These are phyloP conservation scores for Dilophus febrilis DNA, from an alignment of 2,888 invertebrate genomes.

Conservation along the genomic window DNA sequence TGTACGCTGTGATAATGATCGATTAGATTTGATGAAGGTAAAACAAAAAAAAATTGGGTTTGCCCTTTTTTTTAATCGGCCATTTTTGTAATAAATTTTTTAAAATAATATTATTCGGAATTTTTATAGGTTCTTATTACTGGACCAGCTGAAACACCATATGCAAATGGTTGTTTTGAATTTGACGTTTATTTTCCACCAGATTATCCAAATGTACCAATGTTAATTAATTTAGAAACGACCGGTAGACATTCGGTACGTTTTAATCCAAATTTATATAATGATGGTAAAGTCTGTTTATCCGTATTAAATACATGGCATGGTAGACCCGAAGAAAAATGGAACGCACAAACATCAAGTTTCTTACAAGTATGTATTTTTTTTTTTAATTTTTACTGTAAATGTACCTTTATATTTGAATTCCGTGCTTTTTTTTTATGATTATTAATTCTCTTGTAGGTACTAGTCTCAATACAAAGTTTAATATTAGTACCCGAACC, in stretches of 20 bases:
- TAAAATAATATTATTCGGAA: too few species aligned
- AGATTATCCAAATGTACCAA: conserved; percentile 66
- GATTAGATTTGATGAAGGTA: conserved; percentile 90
- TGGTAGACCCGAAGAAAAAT: conserved; percentile 89
- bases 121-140: conserved; percentile 63
- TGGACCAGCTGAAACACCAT: conserved; percentile 80
- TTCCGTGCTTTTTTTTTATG: conserved; percentile 3
- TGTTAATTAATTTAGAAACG: conserved; percentile 81
- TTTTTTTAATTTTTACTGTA: not conserved
- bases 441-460: too few species aligned
- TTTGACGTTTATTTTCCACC: conserved; percentile 83
- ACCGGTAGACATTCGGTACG: conserved; percentile 77
- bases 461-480: conserved; percentile 83
- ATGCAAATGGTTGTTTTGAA: conserved; percentile 82
- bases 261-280: conserved; percentile 86
- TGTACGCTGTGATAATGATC: conserved; percentile 84
- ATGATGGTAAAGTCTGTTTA: conserved; percentile 89
- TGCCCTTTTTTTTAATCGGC: too few species aligned
- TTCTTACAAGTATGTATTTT: conserved; percentile 49
- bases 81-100: too few species aligned
- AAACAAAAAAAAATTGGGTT: not conserved
- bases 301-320: conserved; percentile 95
- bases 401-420: conserved; percentile 3
- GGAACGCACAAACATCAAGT: conserved; percentile 91
- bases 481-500: conserved; percentile 84